Percentiles rank a stretch among this genome's conserved stretches.
These are phyloP conservation scores for Myanophis thanlyinensis DNA, from an alignment of 2,113 vertebrate species.

Conservation along the genomic window DNA sequence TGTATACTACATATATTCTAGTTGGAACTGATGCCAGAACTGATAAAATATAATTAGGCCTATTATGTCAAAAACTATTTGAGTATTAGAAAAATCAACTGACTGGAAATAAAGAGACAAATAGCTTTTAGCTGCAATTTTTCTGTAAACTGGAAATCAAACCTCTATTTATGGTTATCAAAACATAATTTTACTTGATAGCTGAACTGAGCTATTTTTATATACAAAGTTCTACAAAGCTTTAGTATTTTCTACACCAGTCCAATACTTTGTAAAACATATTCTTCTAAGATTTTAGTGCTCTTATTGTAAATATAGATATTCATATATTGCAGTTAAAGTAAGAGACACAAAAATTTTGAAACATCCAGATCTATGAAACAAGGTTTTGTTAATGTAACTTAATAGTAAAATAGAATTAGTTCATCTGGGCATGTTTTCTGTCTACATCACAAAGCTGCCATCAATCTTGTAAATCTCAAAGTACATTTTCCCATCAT, in stretches of 20 bases:
- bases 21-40: background rate
- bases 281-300: background rate
- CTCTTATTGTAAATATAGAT: background rate
- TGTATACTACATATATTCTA: background rate
- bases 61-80: background rate
- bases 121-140: background rate
- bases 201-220: background rate
- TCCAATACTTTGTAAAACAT: background rate
- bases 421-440: background rate
- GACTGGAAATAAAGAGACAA: background rate
- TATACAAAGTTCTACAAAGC: background rate
- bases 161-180: background rate
- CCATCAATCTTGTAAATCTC: background rate
- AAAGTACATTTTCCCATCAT: background rate
- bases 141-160: background rate
- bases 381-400: background rate
- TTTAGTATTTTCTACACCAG: background rate
- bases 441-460: background rate
- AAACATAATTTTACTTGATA: background rate
- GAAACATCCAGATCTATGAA: background rate
- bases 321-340: background rate
- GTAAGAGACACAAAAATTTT: background rate
- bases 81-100: background rate
- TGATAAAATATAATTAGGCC: background rate
- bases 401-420: background rate